Evolutionary conservation across 2,113 vertebrate genomes (phyloP).

Genomic region (Dolichotis patagonum): DNA sequence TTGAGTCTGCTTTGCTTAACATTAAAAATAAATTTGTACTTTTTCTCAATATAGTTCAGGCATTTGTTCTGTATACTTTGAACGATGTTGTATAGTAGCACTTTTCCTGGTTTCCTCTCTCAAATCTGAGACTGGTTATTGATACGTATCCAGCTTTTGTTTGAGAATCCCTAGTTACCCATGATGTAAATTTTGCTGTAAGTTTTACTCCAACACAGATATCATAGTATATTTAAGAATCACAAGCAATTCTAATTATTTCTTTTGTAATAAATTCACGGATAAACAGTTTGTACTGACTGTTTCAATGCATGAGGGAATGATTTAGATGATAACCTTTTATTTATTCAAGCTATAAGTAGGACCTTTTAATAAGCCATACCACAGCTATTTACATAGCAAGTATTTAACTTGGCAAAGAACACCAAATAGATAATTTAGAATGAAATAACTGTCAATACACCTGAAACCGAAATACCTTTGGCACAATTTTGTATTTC

Average conservation of each 20-base stretch:
- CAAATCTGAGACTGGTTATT: not conserved
- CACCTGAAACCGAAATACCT: not conserved
- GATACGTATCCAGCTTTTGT: not conserved
- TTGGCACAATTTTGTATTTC: not conserved
- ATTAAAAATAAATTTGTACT: not conserved
- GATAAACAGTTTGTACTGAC: not conserved
- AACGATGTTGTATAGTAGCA: not conserved
- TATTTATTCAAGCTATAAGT: not conserved
- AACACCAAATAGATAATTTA: not conserved
- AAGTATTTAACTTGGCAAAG: not conserved
- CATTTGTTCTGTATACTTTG: not conserved
- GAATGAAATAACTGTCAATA: not conserved
- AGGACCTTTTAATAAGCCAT: not conserved
- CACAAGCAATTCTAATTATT: not conserved
- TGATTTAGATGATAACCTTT: not conserved
- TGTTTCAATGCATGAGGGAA: not conserved
- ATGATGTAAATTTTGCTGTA: not conserved
- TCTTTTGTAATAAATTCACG: not conserved
- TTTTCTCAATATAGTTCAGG: not conserved
- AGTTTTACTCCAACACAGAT: not conserved
- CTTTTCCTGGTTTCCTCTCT: not conserved
- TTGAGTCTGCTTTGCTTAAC: not conserved
- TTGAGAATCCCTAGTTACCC: not conserved
- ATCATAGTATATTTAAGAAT: not conserved
- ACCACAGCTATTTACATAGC: not conserved